These are phyloP conservation scores for Atherix ibis DNA, from an alignment of 2,888 invertebrate genomes.

Conservation along the genomic window DNA sequence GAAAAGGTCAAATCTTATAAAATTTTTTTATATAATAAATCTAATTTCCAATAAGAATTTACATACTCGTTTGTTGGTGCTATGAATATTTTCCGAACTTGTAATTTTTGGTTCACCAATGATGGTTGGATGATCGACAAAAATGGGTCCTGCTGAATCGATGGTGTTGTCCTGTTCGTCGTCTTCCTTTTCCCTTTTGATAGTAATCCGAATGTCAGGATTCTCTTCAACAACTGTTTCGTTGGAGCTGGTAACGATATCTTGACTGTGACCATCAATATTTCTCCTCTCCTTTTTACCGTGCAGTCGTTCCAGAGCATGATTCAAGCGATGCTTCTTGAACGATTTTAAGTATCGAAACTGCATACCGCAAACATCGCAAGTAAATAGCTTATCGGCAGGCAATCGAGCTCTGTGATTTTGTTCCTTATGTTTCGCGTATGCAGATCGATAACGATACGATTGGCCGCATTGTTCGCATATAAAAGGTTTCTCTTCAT, in stretches of 20 bases:
- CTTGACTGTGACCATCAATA: conserved; percentile 33
- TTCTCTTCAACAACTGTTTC: conserved; percentile 43
- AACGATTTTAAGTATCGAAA: conserved; percentile 79
- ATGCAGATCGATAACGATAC: conserved; percentile 74
- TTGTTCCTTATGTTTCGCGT: conserved; percentile 71
- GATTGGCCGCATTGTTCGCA: conserved; percentile 86
- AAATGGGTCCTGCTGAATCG: conserved; percentile 43
- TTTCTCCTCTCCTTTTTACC: conserved; percentile 41
- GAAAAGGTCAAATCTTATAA: too few relatives aligned
- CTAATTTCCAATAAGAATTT: too few relatives aligned
- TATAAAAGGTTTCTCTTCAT: conserved; percentile 76
- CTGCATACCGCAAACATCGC: conserved; percentile 86
- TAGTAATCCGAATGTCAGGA: conserved; percentile 42
- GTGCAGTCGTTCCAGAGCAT: conserved; percentile 68
- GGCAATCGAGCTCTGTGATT: conserved; percentile 76
- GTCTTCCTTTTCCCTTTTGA: conserved; percentile 35
- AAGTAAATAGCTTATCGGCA: conserved; percentile 78
- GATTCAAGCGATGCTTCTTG: conserved; percentile 77
- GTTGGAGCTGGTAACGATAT: conserved; percentile 57
- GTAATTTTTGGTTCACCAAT: conserved; percentile 33
- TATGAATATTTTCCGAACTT: conserved; percentile 31
- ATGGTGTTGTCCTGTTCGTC: conserved; percentile 57
- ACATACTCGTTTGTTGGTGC: conserved; percentile 33
- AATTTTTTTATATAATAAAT: too few relatives aligned
- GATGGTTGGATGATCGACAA: conserved; percentile 24